Base-by-base conservation (phyloP, 2,888 invertebrate genomes). In the Drosophila putrida region DNA sequence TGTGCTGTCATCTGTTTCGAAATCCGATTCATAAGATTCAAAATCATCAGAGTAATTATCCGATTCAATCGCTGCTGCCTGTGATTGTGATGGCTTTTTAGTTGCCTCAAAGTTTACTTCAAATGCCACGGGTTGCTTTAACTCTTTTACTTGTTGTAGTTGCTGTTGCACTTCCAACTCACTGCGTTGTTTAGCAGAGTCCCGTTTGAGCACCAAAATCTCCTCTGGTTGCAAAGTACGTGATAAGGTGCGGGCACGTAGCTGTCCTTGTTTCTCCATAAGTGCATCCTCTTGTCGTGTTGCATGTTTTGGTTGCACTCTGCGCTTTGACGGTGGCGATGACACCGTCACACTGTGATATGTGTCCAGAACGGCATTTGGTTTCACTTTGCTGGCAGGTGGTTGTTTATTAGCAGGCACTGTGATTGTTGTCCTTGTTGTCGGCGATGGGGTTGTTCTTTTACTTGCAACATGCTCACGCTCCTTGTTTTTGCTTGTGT, bases 21-120 rank as follows among this genome's bases (percentile, higher is more conserved):
- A 94, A 88, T 94, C 94, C 1, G 94, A 94, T 82, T 94, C 94
- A 78, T 94, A 94, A 0, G 94, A 94, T 69, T 94, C 94, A 81
- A 94, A 94, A 83, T 94, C 94, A 80, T 94, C 94, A 46, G 94
- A 94, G 75, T 94, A 94, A 15, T 92, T 90, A 38, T 87, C 82
- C 0, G 75, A 38, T 25, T 89, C 90, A 4, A 46, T 63, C 9
- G 77, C 60, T 5, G 35, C 25, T 1, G 39, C 11, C 4, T 43
- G 49, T 3, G 28, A 1, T 4, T 43, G 49, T 3, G 28, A 1
- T 4, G 15, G 53, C 25, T 63, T 73, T 11, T 73, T 78, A 33
- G 54, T 47, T 33, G 28, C 65, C 20, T 84, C 82, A 43, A 93
- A 92, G 35, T 82, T 86, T 0, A 93, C 91, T 54, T 92, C 93